phyloP scores from a whole-genome alignment of 1,140 invertebrate species.

The Whitmania pigra region DNA sequence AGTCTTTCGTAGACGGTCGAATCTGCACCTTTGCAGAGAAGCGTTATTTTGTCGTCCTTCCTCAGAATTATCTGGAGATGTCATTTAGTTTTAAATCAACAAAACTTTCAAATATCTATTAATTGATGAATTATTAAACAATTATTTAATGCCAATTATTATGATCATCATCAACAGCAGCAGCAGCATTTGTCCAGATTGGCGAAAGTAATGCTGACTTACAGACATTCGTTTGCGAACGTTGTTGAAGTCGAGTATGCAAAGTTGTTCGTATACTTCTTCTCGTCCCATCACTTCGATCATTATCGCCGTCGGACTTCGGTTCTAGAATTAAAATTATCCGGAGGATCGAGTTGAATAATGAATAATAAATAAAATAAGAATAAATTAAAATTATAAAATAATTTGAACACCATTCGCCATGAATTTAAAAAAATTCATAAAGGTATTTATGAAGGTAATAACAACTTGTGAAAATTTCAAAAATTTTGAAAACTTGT shows the following conservation, averaged over 20 bases:
- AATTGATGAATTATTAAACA: background rate
- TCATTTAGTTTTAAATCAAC: background rate
- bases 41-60: slow-evolving; percentile 67
- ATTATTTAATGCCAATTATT: background rate
- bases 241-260: slow-evolving; percentile 26
- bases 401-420: background rate
- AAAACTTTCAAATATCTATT: background rate
- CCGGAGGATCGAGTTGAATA: background rate
- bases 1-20: slow-evolving; percentile 65
- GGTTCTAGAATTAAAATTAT: slow-evolving; percentile 12
- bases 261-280: slow-evolving; percentile 22
- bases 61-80: slow-evolving; percentile 43
- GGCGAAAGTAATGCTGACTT: slow-evolving; percentile 36
- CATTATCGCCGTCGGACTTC: slow-evolving; percentile 22
- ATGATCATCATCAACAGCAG: background rate
- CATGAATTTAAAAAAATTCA: background rate
- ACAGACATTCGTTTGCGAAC: slow-evolving; percentile 26
- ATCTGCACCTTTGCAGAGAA: slow-evolving; percentile 76
- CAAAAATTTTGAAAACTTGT: too few species aligned
- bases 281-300: slow-evolving; percentile 20
- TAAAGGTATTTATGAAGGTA: background rate
- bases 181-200: background rate
- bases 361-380: background rate
- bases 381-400: background rate
- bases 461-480: too few species aligned